phyloP scores from a whole-genome alignment of 1,140 invertebrate genomes.

The Dryas iulia region DNA sequence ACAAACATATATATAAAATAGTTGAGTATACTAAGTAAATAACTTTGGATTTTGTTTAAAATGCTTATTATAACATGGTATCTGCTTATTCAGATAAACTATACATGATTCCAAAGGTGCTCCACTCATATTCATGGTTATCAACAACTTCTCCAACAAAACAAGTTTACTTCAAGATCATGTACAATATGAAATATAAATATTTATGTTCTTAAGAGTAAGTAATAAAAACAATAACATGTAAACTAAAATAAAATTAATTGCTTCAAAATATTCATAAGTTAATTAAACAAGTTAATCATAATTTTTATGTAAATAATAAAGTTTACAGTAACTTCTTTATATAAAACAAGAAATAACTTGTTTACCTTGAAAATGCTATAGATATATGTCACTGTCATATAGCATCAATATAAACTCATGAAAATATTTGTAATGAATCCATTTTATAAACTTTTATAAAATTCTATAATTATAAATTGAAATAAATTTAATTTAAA shows the following conservation, averaged over 20 bases:
- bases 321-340: not conserved
- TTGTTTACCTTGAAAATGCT: constrained; percentile 10
- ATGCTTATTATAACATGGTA: too few relatives aligned
- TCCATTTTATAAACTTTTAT: not conserved
- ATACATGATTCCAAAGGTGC: constrained; percentile 52
- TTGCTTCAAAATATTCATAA: not conserved
- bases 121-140: constrained; percentile 46
- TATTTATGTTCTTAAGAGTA: not conserved
- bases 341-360: not conserved
- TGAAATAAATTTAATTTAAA: not conserved
- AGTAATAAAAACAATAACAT: not conserved
- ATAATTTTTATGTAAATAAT: not conserved
- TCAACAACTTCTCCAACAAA: constrained; percentile 48
- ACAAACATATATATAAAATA: too few relatives aligned
- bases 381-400: constrained; percentile 6
- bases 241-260: not conserved
- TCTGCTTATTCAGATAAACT: constrained; percentile 12
- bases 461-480: not conserved
- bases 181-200: not conserved
- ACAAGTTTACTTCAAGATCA: constrained; percentile 34
- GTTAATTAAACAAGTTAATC: not conserved
- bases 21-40: too few relatives aligned
- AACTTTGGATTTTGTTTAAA: too few relatives aligned
- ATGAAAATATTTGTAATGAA: not conserved
- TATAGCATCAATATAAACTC: not conserved